Evolutionary conservation across 2,113 vertebrate genomes (phyloP).

Genomic region (Herpailurus yagouaroundi): DNA sequence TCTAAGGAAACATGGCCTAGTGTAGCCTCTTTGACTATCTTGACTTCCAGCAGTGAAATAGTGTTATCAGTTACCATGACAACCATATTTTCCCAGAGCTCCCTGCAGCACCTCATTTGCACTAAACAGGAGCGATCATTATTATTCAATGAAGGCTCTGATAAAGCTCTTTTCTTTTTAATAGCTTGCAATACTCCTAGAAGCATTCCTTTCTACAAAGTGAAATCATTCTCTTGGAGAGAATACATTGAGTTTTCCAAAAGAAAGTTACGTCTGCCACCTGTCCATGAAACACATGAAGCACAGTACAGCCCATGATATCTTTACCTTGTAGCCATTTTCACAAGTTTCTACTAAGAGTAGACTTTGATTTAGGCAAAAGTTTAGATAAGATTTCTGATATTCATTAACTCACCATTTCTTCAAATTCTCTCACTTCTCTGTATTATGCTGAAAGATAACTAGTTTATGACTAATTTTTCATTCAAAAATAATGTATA

Average conservation of each 20-base stretch:
- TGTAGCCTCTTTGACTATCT: background rate
- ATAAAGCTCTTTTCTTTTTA: slow-evolving; percentile 56
- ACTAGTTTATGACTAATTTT: background rate
- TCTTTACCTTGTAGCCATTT: background rate
- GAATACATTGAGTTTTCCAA: background rate
- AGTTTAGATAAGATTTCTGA: background rate
- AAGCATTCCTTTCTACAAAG: slow-evolving; percentile 13
- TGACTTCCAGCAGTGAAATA: slow-evolving; percentile 27
- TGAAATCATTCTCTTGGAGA: slow-evolving; percentile 14
- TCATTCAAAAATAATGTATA: slow-evolving; percentile 26
- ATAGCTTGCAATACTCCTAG: slow-evolving; percentile 7
- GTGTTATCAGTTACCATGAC: slow-evolving; percentile 54
- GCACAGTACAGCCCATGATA: background rate
- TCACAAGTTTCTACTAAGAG: slow-evolving; percentile 10
- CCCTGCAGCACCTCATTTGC: slow-evolving; percentile 50
- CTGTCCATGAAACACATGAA: background rate
- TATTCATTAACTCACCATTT: slow-evolving; percentile 15
- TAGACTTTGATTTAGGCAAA: slow-evolving; percentile 12
- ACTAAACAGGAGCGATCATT: slow-evolving; percentile 51
- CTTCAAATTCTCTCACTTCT: slow-evolving; percentile 23
- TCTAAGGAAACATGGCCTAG: slow-evolving; percentile 12
- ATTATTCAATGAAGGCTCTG: slow-evolving; percentile 40
- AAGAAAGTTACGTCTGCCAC: background rate
- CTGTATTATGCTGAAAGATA: background rate
- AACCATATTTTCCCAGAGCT: slow-evolving; percentile 60